These are phyloP conservation scores for Drosophila infuscata DNA, from an alignment of 2,888 invertebrate species.

Conservation along the genomic window DNA sequence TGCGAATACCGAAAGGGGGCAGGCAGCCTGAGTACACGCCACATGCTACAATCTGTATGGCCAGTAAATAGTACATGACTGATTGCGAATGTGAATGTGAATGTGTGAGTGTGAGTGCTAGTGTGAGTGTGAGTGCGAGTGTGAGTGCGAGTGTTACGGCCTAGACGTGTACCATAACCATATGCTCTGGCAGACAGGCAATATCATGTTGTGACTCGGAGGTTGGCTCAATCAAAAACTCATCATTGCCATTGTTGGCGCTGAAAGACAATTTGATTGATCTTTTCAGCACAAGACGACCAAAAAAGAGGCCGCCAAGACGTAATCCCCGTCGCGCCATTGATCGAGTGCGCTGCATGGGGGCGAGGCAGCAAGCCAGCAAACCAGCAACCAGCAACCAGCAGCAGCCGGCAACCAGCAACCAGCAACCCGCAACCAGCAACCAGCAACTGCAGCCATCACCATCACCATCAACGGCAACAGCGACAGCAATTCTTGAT, in stretches of 20 bases:
- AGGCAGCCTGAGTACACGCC: slow-evolving; percentile 17
- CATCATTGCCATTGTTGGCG: slow-evolving; percentile 65
- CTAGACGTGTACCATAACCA: slow-evolving; percentile 18
- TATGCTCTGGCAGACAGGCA: slow-evolving; percentile 7
- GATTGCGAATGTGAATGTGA: slow-evolving; percentile 5
- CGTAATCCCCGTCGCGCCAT: slow-evolving; percentile 48
- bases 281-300: slow-evolving; percentile 62
- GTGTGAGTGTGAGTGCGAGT: slow-evolving; percentile 11
- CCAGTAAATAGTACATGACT: slow-evolving; percentile 16
- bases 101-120: background rate
- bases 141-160: slow-evolving; percentile 7
- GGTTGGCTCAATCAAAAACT: slow-evolving; percentile 62
- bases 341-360: slow-evolving; percentile 64
- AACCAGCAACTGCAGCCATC: slow-evolving; percentile 18
- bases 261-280: slow-evolving; percentile 70
- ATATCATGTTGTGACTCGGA: slow-evolving; percentile 31
- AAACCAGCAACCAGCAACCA: slow-evolving; percentile 10
- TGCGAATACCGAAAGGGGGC: slow-evolving; percentile 5
- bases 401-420: background rate
- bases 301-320: slow-evolving; percentile 44
- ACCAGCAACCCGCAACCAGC: background rate
- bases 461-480: slow-evolving; percentile 17
- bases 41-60: slow-evolving; percentile 55
- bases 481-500: slow-evolving; percentile 40
- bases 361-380: slow-evolving; percentile 36